Base-by-base conservation (phyloP, 2,113 vertebrate species). In the Urocitellus parryii region DNA sequence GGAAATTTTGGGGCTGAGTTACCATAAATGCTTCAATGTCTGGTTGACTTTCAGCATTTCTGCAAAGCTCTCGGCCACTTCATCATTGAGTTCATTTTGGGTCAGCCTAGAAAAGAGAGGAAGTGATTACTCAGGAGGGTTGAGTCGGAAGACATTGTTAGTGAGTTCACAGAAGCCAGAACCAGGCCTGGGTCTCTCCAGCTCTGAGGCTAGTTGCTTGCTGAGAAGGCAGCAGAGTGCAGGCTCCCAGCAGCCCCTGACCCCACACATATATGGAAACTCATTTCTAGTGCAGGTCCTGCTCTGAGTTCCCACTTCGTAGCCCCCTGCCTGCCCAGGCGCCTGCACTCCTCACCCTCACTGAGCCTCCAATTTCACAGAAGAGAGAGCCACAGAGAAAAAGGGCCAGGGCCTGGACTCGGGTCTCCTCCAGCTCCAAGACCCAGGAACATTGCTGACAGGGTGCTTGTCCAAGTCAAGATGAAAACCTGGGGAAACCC, bases 31-130 rank as follows among this genome's bases (percentile, higher is more conserved):
- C 67, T 96, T 93, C 97, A 99, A 77, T 0, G 98, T 98, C 98
- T 98, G 98, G 97, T 99, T 99, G 96, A 99, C 98, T 93, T 98
- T 98, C 93, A 99, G 65, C 98, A 98, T 99, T 97, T 99, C 98
- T 48, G 98, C 99, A 91, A 99, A 98, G 96, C 98, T 98, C 93
- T 98, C 96, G 13, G 99, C 98, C 56, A 98, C 99, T 92, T 99
- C 99, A 45, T 99, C 99, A 74, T 98, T 97, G 37, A 99, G 95
- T 27, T 98, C 97, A 0, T 99, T 99, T 98, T 99, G 98, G 91
- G 98, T 99, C 95, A 99, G 92, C 99, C 99, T 99, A 78, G 84
- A 79, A 53, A 70, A 83, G 90, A 95, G 89, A 83, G 96, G 32
- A 96, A 92, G 86, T 1, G 58, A 96, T 95, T 56, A 14, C 51